Percentiles rank a stretch among this genome's conserved stretches.
Evolutionary conservation across 2,113 vertebrate genomes (phyloP).

Genomic region (Oreotrochilus melanogaster): DNA sequence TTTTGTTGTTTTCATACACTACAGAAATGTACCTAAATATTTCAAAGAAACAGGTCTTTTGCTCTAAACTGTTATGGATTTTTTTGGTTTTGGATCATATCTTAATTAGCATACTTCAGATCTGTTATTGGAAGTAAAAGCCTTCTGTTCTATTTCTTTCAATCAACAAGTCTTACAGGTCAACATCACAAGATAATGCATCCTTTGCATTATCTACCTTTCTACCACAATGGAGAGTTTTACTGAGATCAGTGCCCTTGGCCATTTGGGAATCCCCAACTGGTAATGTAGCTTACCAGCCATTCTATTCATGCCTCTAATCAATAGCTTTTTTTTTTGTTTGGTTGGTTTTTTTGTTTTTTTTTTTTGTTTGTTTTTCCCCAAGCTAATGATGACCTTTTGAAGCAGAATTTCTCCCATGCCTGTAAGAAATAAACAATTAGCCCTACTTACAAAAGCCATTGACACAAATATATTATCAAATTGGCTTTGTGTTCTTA

Average conservation of each 20-base stretch:
- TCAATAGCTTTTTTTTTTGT: slow-evolving; percentile 18
- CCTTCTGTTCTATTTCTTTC: neutral
- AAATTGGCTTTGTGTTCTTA: slow-evolving; percentile 33
- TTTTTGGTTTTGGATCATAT: neutral
- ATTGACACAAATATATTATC: slow-evolving; percentile 14
- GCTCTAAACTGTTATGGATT: neutral
- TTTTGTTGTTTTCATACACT: neutral
- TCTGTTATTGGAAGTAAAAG: neutral
- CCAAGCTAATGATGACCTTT: slow-evolving; percentile 32
- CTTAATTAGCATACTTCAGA: neutral
- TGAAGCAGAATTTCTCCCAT: slow-evolving; percentile 52
- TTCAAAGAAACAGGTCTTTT: neutral
- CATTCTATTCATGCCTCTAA: slow-evolving; percentile 47
- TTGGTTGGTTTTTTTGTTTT: too few relatives aligned
- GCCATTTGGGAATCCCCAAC: neutral
- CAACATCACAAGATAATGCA: neutral
- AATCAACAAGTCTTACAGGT: neutral
- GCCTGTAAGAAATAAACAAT: slow-evolving; percentile 9
- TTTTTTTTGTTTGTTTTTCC: too few relatives aligned
- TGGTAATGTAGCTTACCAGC: slow-evolving; percentile 32
- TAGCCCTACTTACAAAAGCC: slow-evolving; percentile 14
- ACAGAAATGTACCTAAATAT: neutral
- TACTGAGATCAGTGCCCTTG: slow-evolving; percentile 36
- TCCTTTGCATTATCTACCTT: neutral
- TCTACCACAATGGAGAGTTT: slow-evolving; percentile 31